Base-by-base conservation (phyloP, 1,140 invertebrate species). In the Atta cephalotes region DNA sequence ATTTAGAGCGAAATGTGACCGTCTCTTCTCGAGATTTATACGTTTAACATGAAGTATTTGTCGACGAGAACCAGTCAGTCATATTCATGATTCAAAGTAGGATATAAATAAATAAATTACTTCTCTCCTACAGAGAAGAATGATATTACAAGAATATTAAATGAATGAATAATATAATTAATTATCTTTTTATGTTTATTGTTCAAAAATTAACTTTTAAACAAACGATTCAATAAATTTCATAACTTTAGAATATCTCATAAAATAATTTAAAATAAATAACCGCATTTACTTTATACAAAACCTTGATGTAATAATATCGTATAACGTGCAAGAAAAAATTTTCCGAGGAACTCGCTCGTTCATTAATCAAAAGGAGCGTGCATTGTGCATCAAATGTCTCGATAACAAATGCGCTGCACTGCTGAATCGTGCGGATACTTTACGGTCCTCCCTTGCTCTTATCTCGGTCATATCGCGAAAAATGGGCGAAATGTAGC, bases 401-500 rank as follows among this genome's bases (percentile, higher is more conserved):
- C 72, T 77, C 45, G 71, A 78, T 77, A 85, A 85, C 58, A 76
- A 79, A 78, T 56, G 74, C 31, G 31, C 62, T 31, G 78, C 78
- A 70, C 78, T 25, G 25, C 25, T 25, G 63, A 81, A 81, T 35
- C 78, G 78, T 39, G 78, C 28, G 51, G 65, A 58, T 80, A 80
- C 78, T 79, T 79, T 79, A 79, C 62, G 77, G 62, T 25, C 77
- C 77, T 79, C 77, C 77, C 77, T 79, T 45, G 28, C 28, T 3
- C 62, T 81, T 81, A 81, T 81, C 78, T 71, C 78, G 49, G n/a
- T 45, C 10, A 31, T 70, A 81, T 81, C 78, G 78, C 51, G 79
- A 81, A 71, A 81, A 81, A 81, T 56, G 49, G 49, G n/a, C 78
- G 77, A 80, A 80, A 81, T 39, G 49, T 71, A 81, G 78, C 28